Conservation (phyloP, 1,140 invertebrate genomes). For the Neodiprion virginianus region DNA sequence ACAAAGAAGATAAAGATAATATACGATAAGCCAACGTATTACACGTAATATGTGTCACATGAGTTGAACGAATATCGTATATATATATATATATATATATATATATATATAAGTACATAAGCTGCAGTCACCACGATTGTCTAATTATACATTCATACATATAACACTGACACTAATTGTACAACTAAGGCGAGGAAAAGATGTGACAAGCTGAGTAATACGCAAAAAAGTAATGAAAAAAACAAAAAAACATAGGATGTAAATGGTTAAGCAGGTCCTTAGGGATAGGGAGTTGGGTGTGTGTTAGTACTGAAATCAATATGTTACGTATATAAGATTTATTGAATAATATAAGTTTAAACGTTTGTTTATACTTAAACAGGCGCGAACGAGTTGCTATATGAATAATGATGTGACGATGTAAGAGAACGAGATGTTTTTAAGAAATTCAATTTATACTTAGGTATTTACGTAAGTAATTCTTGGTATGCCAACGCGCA, state of each 20-base stretch:
- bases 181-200: too few species aligned
- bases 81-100: neutral
- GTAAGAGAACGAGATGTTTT: too few species aligned
- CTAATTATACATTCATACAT: neutral
- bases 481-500: too few species aligned
- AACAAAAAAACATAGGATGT: slow-evolving; percentile 35
- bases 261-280: slow-evolving; percentile 48
- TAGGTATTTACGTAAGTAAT: too few species aligned
- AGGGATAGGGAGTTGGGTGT: slow-evolving; percentile 22
- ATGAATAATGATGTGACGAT: too few species aligned
- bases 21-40: neutral
- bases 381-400: too few species aligned
- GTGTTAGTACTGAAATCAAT: neutral
- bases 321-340: neutral
- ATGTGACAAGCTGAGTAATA: slow-evolving; percentile 19
- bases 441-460: too few species aligned
- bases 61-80: neutral
- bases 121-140: neutral
- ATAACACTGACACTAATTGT: too few species aligned
- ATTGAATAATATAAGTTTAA: too few species aligned
- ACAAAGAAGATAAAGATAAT: too few species aligned
- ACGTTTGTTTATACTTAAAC: too few species aligned
- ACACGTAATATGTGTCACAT: neutral
- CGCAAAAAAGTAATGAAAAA: slow-evolving; percentile 29
- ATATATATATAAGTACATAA: neutral